A percentile compares a stretch with the other conserved stretches of the same genome.
These are phyloP conservation scores for Nasua narica DNA, from an alignment of 2,797 vertebrate species.

Conservation along the genomic window DNA sequence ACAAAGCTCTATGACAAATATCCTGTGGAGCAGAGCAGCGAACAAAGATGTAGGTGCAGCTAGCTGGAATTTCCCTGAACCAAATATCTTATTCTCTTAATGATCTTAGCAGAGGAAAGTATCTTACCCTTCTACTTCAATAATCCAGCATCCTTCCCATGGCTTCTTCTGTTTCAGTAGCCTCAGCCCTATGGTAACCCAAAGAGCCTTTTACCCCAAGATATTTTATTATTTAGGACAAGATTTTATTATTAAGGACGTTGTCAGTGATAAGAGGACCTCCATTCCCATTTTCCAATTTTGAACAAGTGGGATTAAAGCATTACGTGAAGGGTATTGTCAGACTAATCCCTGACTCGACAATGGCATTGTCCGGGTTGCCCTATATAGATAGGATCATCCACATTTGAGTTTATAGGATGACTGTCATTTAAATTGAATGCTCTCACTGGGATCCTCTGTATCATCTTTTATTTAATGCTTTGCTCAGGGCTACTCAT, in stretches of 20 bases:
- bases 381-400: not conserved
- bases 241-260: conserved; percentile 12
- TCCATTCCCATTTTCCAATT: conserved; percentile 8
- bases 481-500: conserved; percentile 49
- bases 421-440: conserved; percentile 63
- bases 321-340: not conserved
- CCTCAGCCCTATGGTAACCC: not conserved
- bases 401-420: conserved; percentile 40
- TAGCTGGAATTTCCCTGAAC: not conserved
- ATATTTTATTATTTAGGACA: conserved; percentile 16
- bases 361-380: not conserved
- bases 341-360: conserved; percentile 30
- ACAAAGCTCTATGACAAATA: not conserved
- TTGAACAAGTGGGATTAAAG: conserved; percentile 41
- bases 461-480: conserved; percentile 51
- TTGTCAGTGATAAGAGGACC: not conserved
- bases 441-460: conserved; percentile 39
- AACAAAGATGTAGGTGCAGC: not conserved
- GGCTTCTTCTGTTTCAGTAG: not conserved
- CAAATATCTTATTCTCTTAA: not conserved
- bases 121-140: not conserved
- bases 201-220: not conserved
- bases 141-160: not conserved
- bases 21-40: not conserved
- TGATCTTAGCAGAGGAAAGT: not conserved